Evolutionary conservation across 64 coral and sea anemone genomes (phyloP).

Genomic region (Exaiptasia diaphana): DNA sequence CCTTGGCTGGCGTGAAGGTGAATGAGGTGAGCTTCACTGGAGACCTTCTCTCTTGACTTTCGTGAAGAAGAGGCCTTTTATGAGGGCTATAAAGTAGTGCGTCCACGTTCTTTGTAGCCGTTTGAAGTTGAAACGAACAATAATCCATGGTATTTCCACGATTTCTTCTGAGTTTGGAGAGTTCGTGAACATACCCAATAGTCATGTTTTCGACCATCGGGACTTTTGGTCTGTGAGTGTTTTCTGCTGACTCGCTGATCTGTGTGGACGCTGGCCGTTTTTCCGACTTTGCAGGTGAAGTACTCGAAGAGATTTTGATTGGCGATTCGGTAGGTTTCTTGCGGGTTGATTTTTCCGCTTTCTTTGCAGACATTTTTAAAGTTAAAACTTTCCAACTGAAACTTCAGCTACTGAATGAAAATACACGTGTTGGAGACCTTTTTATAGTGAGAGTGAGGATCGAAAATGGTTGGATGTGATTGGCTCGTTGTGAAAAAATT

Average conservation of each 20-base stretch:
- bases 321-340: slow-evolving; percentile 59
- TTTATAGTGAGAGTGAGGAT: slow-evolving; percentile 46
- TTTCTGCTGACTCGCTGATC: slow-evolving; percentile 46
- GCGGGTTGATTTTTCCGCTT: slow-evolving; percentile 10
- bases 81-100: slow-evolving; percentile 80
- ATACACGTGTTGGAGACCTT: slow-evolving; percentile 21
- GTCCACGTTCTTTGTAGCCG: slow-evolving; percentile 71
- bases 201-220: slow-evolving; percentile 48
- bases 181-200: slow-evolving; percentile 61
- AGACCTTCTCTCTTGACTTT: slow-evolving; percentile 66
- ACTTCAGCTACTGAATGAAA: slow-evolving; percentile 43
- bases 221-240: slow-evolving; percentile 60
- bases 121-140: slow-evolving; percentile 60
- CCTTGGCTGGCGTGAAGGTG: slow-evolving; percentile 60
- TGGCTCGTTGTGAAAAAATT: background rate
- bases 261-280: slow-evolving; percentile 77
- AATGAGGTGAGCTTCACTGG: slow-evolving; percentile 56
- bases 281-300: slow-evolving; percentile 40
- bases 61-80: slow-evolving; percentile 70
- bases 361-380: slow-evolving; percentile 36
- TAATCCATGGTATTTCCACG: slow-evolving; percentile 69
- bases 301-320: slow-evolving; percentile 60
- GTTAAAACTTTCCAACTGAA: background rate
- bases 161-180: slow-evolving; percentile 71
- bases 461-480: slow-evolving; percentile 54